A percentile compares a stretch with the other conserved stretches of the same genome.
These are phyloP conservation scores for Caranx ignobilis DNA, from an alignment of 2,113 vertebrate species.

Conservation along the genomic window DNA sequence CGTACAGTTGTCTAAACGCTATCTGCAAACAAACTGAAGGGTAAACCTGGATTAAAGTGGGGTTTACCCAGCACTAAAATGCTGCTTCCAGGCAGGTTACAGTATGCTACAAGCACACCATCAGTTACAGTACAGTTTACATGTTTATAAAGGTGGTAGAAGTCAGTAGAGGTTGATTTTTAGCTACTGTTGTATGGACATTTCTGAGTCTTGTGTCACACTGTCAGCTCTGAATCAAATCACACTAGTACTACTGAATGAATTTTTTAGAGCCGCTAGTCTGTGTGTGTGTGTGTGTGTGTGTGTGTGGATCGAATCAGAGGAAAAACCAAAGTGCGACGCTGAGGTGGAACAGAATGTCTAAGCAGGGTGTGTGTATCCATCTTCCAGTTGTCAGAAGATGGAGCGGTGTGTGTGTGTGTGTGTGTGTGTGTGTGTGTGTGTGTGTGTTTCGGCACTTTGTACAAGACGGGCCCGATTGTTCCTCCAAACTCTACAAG, in stretches of 20 bases:
- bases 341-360: slow-evolving; percentile 45
- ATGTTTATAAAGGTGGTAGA: neutral
- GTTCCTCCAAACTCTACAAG: neutral
- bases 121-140: neutral
- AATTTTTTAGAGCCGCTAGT: neutral
- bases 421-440: too few species aligned
- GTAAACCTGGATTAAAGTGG: neutral
- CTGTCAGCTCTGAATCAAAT: slow-evolving; percentile 1
- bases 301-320: slow-evolving; percentile 9
- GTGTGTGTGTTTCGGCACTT: slow-evolving; percentile 50
- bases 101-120: slow-evolving; percentile 33
- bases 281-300: neutral
- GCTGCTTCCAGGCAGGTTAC: slow-evolving; percentile 29
- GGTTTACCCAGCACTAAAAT: slow-evolving; percentile 19
- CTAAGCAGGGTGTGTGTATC: slow-evolving; percentile 22
- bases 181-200: slow-evolving; percentile 16
- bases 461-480: slow-evolving; percentile 12
- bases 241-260: slow-evolving; percentile 61
- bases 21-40: slow-evolving; percentile 4
- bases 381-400: slow-evolving; percentile 11
- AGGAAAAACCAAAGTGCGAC: slow-evolving; percentile 62
- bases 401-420: neutral
- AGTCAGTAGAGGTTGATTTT: neutral
- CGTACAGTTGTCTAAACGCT: neutral
- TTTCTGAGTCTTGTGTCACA: neutral